Evolutionary conservation across 35 echinoderm and acorn worm species (phyloP).

Genomic region (Holothuria glaberrima): DNA sequence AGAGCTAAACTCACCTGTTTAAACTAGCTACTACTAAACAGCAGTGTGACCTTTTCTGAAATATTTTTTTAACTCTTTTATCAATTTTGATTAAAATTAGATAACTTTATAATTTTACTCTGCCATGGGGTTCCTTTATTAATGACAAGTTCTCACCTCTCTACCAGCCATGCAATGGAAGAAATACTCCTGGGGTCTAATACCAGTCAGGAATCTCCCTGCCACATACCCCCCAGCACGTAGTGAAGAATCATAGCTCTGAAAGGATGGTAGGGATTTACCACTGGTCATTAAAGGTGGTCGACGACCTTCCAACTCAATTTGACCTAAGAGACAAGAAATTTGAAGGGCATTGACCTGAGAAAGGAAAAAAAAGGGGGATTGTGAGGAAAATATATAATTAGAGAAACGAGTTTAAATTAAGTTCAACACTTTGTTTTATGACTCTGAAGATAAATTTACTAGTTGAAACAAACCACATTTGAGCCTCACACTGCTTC

Average conservation of each 20-base stretch:
- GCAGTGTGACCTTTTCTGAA: too few relatives aligned
- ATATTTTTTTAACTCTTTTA: too few relatives aligned
- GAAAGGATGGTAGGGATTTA: conserved; percentile 90
- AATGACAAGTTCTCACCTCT: conserved; percentile 68
- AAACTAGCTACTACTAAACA: too few relatives aligned
- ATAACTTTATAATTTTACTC: too few relatives aligned
- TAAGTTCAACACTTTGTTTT: too few relatives aligned
- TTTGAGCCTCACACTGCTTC: too few relatives aligned
- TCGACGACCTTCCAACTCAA: conserved; percentile 88
- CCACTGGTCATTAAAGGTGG: conserved; percentile 97
- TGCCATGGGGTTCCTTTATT: too few relatives aligned
- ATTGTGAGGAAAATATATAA: not conserved
- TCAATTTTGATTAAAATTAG: too few relatives aligned
- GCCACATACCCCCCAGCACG: conserved; percentile 86
- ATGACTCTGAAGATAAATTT: too few relatives aligned
- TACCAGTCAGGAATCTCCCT: conserved; percentile 92
- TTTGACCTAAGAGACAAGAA: conserved; percentile 90
- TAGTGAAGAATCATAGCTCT: conserved; percentile 82
- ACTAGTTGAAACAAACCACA: too few relatives aligned
- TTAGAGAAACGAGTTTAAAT: too few relatives aligned
- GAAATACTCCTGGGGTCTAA: conserved; percentile 96
- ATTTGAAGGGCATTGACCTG: conserved; percentile 97
- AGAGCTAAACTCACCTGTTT: too few relatives aligned
- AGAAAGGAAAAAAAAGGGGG: not conserved
- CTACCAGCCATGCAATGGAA: conserved; percentile 99